These are phyloP conservation scores for Siderastrea radians DNA, from an alignment of 92 coral and sea anemone species.

Conservation along the genomic window DNA sequence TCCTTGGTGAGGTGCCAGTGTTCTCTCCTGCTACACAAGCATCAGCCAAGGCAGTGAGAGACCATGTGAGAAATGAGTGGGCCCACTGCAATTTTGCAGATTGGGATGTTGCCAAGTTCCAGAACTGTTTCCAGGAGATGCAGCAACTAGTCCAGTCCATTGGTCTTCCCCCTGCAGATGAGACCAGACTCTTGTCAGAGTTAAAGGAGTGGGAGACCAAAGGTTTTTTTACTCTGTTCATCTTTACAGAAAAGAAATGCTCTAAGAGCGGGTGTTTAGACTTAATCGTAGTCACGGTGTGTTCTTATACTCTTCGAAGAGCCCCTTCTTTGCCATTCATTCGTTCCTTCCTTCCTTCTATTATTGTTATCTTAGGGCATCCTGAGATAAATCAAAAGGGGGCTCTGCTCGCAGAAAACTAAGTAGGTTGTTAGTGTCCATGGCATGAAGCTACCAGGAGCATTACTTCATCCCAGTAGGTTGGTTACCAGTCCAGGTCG, in stretches of 20 bases:
- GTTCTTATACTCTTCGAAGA: too few species aligned
- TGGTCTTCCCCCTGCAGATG: constrained; percentile 24
- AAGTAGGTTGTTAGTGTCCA: too few species aligned
- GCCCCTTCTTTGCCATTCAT: too few species aligned
- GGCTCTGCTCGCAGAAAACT: too few species aligned
- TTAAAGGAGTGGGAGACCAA: constrained; percentile 46
- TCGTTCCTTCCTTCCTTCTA: too few species aligned
- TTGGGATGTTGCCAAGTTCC: constrained; percentile 49
- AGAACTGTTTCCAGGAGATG: constrained; percentile 40
- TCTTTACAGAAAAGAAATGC: too few species aligned
- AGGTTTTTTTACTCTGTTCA: constrained; percentile 7
- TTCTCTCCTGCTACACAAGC: constrained; percentile 44
- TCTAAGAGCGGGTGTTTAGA: not conserved
- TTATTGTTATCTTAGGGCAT: too few species aligned
- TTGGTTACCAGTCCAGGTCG: too few species aligned
- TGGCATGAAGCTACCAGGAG: too few species aligned
- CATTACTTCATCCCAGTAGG: too few species aligned
- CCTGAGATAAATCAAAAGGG: too few species aligned
- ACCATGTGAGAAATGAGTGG: constrained; percentile 57
- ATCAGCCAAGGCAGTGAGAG: constrained; percentile 47
- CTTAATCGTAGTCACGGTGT: not conserved
- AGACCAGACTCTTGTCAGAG: not conserved
- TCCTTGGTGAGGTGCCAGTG: constrained; percentile 56
- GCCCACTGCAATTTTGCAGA: constrained; percentile 57
- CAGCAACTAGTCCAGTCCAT: constrained; percentile 16